A percentile compares a stretch with the other conserved stretches of the same genome.
These are phyloP conservation scores for Metridium senile DNA, from an alignment of 92 coral and sea anemone species.

Conservation along the genomic window DNA sequence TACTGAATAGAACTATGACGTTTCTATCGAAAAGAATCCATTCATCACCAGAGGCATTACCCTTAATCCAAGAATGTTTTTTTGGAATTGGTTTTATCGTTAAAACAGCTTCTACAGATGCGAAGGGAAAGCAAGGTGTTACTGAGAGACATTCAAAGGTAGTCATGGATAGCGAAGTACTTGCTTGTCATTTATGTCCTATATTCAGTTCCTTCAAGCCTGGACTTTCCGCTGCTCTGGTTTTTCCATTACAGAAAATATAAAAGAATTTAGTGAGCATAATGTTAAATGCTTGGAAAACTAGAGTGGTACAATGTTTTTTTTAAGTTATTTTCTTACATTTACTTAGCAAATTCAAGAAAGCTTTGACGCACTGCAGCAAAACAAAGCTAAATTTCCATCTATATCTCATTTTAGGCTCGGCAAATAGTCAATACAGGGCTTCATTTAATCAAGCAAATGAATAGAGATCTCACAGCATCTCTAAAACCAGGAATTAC, in stretches of 20 bases:
- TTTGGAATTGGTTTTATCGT: constrained; percentile 4
- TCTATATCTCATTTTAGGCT: neutral
- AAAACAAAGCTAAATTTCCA: too few relatives aligned
- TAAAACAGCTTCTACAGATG: constrained; percentile 12
- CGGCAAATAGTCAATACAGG: neutral
- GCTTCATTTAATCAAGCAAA: neutral
- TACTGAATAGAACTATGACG: constrained; percentile 9
- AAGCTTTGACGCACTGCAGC: too few relatives aligned
- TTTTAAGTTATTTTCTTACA: too few relatives aligned
- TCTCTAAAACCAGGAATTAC: neutral
- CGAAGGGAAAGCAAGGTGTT: too few relatives aligned
- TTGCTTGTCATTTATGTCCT: too few relatives aligned
- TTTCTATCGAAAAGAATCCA: constrained; percentile 11
- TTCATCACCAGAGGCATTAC: neutral
- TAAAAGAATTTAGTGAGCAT: too few relatives aligned
- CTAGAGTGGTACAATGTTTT: too few relatives aligned
- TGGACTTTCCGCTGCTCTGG: too few relatives aligned
- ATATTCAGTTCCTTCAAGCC: too few relatives aligned
- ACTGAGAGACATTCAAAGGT: neutral
- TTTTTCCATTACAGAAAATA: too few relatives aligned
- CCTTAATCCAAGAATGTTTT: neutral
- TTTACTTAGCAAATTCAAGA: too few relatives aligned
- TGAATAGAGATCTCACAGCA: neutral
- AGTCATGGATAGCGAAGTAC: neutral
- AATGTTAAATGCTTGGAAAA: too few relatives aligned